Evolutionary conservation across 2,797 vertebrate genomes (phyloP).

Genomic region (Falco naumanni): DNA sequence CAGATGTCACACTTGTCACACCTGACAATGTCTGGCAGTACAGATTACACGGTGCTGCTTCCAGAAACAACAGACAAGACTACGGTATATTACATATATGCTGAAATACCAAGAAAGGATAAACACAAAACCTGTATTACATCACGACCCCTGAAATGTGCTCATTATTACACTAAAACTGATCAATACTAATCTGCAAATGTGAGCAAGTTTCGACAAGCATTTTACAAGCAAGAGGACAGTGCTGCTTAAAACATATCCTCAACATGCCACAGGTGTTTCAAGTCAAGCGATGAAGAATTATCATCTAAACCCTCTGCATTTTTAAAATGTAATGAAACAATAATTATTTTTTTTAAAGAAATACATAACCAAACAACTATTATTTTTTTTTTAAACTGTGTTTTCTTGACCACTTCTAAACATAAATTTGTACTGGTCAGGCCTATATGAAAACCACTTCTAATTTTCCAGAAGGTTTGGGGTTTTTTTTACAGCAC

Average conservation of each 20-base stretch:
- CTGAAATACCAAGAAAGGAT: background rate
- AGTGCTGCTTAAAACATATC: background rate
- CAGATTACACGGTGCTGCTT: too few relatives aligned
- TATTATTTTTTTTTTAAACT: accelerated
- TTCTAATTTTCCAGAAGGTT: background rate
- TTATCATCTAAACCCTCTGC: background rate
- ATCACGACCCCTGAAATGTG: background rate
- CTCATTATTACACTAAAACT: background rate
- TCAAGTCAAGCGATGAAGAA: background rate
- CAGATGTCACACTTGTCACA: too few relatives aligned
- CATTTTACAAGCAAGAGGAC: background rate
- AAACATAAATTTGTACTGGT: background rate
- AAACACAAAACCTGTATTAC: background rate
- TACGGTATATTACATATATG: background rate
- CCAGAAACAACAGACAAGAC: background rate
- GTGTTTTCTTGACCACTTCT: background rate
- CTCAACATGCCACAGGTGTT: background rate
- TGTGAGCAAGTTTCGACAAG: background rate
- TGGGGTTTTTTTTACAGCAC: background rate
- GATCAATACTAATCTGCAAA: background rate
- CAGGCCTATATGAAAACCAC: background rate
- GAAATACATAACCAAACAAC: background rate
- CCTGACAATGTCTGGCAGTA: background rate
- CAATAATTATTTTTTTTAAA: background rate
- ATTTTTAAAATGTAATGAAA: background rate